phyloP scores from a whole-genome alignment of 2,113 vertebrate species.

The Astur gentilis region DNA sequence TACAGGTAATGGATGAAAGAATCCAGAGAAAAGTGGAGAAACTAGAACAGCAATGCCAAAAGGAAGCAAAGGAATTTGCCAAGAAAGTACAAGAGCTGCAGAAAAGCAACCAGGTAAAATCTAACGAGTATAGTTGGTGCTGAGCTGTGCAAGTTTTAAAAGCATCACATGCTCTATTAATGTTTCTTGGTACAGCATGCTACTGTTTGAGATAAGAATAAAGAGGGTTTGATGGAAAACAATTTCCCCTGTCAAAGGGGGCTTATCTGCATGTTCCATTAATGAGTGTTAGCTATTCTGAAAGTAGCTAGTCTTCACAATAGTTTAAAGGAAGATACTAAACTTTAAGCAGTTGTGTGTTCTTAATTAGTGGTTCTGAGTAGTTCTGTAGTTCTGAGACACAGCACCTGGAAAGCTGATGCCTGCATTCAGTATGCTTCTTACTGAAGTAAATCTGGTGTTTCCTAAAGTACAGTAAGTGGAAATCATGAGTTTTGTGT shows the following conservation, averaged over 20 bases:
- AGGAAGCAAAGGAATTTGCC: conserved; percentile 98
- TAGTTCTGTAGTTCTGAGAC: not conserved
- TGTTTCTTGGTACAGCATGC: not conserved
- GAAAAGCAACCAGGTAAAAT: conserved; percentile 94
- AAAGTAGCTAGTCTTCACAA: not conserved
- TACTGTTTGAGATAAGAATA: not conserved
- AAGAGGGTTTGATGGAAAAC: not conserved
- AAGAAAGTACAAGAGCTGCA: conserved; percentile 97
- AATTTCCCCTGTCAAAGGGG: not conserved
- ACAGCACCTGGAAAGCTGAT: not conserved
- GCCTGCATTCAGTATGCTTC: not conserved
- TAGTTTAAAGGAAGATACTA: not conserved
- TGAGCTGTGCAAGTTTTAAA: not conserved
- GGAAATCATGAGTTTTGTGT: not conserved
- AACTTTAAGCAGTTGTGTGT: not conserved
- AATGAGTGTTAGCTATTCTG: not conserved
- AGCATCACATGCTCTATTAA: not conserved
- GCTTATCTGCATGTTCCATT: not conserved
- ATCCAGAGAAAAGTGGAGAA: conserved; percentile 97
- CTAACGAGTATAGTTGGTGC: not conserved
- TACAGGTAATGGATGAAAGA: conserved; percentile 95
- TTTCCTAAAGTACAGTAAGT: not conserved
- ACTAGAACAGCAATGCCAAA: conserved; percentile 95
- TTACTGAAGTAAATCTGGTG: not conserved
- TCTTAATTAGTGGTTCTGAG: not conserved